phyloP scores from a whole-genome alignment of 2,113 vertebrate genomes.

The Uropsilus gracilis region DNA sequence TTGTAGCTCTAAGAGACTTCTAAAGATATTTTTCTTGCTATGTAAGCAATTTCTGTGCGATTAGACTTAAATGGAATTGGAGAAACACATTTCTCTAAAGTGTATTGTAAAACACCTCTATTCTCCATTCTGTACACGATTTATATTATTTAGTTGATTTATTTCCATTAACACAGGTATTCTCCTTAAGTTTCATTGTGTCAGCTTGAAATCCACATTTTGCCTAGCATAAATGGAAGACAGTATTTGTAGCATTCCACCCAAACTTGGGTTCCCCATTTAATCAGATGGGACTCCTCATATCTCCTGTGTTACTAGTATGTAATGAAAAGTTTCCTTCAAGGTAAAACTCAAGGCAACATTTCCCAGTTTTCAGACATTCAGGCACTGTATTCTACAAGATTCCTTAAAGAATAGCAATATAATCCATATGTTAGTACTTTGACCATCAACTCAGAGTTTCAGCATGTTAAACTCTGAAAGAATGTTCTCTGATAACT shows the following conservation, averaged over 20 bases:
- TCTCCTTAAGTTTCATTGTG: conserved; percentile 38
- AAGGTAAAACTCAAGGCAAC: neutral
- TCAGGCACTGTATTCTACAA: neutral
- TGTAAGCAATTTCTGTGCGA: conserved; percentile 32
- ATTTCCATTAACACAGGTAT: neutral
- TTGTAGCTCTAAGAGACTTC: conserved; percentile 32
- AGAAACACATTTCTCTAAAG: conserved; percentile 28
- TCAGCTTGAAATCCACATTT: neutral
- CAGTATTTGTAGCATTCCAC: neutral
- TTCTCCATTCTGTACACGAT: neutral
- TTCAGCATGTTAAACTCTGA: neutral
- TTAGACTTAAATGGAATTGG: neutral
- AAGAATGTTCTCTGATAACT: neutral
- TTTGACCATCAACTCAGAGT: conserved; percentile 26
- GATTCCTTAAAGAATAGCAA: neutral
- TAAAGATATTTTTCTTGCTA: neutral
- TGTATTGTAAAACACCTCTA: neutral
- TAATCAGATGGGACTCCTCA: neutral
- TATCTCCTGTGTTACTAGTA: neutral
- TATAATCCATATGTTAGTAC: neutral
- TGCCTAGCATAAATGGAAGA: neutral
- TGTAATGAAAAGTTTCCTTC: neutral
- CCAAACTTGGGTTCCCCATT: neutral
- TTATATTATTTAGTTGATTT: neutral
- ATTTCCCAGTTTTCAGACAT: neutral